These are phyloP conservation scores for Capitella teleta DNA, from an alignment of 1,140 invertebrate species.

Conservation along the genomic window DNA sequence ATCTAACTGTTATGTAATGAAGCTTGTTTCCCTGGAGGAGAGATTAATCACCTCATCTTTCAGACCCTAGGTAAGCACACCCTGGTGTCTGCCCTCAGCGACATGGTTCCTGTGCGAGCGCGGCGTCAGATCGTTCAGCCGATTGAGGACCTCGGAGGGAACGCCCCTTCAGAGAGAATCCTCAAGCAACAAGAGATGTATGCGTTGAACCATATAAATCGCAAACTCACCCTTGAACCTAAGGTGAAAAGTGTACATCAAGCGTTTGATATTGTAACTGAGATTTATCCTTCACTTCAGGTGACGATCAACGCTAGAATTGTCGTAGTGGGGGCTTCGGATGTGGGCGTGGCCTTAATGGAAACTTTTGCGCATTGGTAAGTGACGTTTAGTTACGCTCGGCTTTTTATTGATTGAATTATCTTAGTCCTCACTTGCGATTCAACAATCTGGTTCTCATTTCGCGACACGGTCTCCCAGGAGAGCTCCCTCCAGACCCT, in stretches of 20 bases:
- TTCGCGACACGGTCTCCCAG: conserved; percentile 54
- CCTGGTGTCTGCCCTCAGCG: conserved; percentile 27
- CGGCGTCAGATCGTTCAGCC: conserved; percentile 38
- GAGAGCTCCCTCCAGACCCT: conserved; percentile 34
- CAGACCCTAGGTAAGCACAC: conserved; percentile 34
- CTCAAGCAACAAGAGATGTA: conserved; percentile 26
- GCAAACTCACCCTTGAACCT: conserved; percentile 39
- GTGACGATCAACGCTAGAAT: conserved; percentile 49
- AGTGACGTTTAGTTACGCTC: background rate
- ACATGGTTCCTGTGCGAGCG: conserved; percentile 38
- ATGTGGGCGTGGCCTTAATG: conserved; percentile 55
- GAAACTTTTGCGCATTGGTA: conserved; percentile 55
- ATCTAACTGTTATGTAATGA: background rate
- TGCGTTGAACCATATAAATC: conserved; percentile 39
- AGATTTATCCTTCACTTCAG: too few relatives aligned
- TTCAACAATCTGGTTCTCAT: conserved; percentile 48
- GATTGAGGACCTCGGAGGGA: conserved; percentile 27
- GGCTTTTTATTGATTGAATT: background rate
- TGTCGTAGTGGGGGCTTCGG: conserved; percentile 61
- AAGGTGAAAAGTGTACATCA: too few relatives aligned
- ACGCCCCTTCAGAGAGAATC: conserved; percentile 38
- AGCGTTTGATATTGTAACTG: too few relatives aligned
- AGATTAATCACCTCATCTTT: background rate
- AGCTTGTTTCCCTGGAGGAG: background rate
- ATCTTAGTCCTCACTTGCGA: conserved; percentile 35